Base-by-base conservation (phyloP, 1,140 invertebrate species). In the Drosophila parabipectinata region DNA sequence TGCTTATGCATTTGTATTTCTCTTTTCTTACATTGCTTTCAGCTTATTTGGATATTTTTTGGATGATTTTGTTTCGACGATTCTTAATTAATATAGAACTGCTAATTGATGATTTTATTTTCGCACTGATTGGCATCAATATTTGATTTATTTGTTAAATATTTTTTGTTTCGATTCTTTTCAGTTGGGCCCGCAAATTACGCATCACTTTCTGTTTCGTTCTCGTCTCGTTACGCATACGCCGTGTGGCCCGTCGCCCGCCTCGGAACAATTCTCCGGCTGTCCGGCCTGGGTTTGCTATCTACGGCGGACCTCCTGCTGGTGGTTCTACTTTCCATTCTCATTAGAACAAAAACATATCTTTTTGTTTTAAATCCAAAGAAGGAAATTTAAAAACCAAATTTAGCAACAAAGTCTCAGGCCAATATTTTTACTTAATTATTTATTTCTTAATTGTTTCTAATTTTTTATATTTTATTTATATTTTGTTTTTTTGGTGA, bases 141-240 rank as follows among this genome's bases (percentile, higher is more conserved):
- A 37, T 44, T 44, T 9, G 47, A 28, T 64, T 52, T 63, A 14
- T 67, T 55, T 9, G 21, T 32, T 39, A 15, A 15, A 15, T 44
- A 44, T 44, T 57, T 63, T 63, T 62, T 14, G 7, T 54, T 56
- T 41, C 41, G 18, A 50, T 50, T 67, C 57, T 75, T 45, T 50
- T 56, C 37, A 28, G 67, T 52, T 77, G 51, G 67, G 66, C 68
- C 72, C 62, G 63, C 74, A 87, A 87, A 87, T 88, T 87, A 87
- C 83, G 83, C 83, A 88, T 87, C 82, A 87, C 83, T 87, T 87
- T 87, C 82, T 60, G 69, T 87, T 87, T 87, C 82, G 78, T 87
- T 88, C 79, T 66, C 41, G 41, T 44, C 77, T 87, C 58, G 78
- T 82, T 88, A 88, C 83, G 79, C 83, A 88, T 88, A 88, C 83